These are phyloP conservation scores for Rhincodon typus DNA, from an alignment of 2,797 vertebrate species.

Conservation along the genomic window DNA sequence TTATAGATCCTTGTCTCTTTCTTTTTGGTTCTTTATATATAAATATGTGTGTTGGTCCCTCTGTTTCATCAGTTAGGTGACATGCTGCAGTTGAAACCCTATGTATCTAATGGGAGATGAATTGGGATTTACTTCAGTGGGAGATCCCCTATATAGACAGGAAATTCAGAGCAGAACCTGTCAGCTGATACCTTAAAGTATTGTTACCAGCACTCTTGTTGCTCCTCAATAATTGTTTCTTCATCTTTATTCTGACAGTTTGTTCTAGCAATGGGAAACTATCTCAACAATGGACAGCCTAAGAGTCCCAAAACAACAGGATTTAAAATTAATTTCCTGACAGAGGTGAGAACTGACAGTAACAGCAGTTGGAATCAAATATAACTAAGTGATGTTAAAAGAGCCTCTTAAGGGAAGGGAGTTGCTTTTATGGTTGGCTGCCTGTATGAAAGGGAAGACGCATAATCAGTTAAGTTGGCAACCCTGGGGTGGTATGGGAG, in stretches of 20 bases:
- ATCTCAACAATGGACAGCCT: slow-evolving; percentile 92
- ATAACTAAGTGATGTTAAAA: not conserved
- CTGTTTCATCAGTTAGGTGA: not conserved
- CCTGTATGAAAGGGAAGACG: not conserved
- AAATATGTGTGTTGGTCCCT: too few species aligned
- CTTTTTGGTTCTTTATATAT: not conserved
- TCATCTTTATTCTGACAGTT: slow-evolving; percentile 63
- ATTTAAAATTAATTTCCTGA: slow-evolving; percentile 98
- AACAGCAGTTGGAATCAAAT: not conserved
- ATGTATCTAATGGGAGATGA: not conserved
- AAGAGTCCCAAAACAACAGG: slow-evolving; percentile 84
- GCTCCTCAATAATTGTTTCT: not conserved
- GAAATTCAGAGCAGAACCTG: not conserved
- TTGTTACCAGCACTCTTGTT: not conserved
- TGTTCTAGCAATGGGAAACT: slow-evolving; percentile 96
- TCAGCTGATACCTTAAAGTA: not conserved
- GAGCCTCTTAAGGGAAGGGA: not conserved
- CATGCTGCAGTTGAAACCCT: not conserved
- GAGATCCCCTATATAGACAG: not conserved
- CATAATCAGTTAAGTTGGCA: not conserved
- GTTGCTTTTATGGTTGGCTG: not conserved
- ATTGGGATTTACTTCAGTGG: not conserved
- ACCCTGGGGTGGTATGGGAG: not conserved
- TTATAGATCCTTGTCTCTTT: not conserved
- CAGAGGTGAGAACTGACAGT: slow-evolving; percentile 66